A percentile compares a stretch with the other conserved stretches of the same genome.
Evolutionary conservation across 2,888 invertebrate species (phyloP).

Genomic region (Ectobius pallidus): DNA sequence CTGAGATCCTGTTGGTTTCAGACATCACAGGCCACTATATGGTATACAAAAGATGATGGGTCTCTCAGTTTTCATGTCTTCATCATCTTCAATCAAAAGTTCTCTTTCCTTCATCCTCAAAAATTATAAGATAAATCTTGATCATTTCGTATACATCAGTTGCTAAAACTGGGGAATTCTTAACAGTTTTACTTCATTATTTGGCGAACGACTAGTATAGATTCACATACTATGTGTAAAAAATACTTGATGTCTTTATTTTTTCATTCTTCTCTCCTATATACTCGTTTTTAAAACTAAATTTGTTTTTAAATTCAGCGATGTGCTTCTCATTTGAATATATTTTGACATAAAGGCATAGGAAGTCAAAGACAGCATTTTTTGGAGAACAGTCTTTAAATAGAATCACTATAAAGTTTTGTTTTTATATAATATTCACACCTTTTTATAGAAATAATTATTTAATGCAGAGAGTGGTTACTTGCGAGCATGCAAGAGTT

Average conservation of each 20-base stretch:
- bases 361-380: conserved; percentile 17
- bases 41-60: conserved; percentile 33
- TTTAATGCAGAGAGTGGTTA: not conserved
- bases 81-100: not conserved
- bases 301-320: not conserved
- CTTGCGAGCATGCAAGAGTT: not conserved
- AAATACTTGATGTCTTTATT: conserved; percentile 29
- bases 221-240: conserved; percentile 25
- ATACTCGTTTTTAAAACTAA: not conserved
- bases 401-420: conserved; percentile 8
- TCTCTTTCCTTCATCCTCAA: not conserved
- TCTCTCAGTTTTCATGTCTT: not conserved
- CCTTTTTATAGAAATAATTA: not conserved
- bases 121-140: not conserved
- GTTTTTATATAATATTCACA: not conserved
- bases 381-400: conserved; percentile 14
- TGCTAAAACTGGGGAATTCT: conserved; percentile 20
- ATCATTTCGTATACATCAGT: conserved; percentile 35
- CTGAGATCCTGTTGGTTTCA: conserved; percentile 14
- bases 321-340: conserved; percentile 6
- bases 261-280: not conserved
- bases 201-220: conserved; percentile 36
- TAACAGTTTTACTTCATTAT: conserved; percentile 18
- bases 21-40: conserved; percentile 36
- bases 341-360: conserved; percentile 23